A percentile compares a stretch with the other conserved stretches of the same genome.
phyloP scores from a whole-genome alignment of 2,888 invertebrate species.

The Netelia fuscicornis region DNA sequence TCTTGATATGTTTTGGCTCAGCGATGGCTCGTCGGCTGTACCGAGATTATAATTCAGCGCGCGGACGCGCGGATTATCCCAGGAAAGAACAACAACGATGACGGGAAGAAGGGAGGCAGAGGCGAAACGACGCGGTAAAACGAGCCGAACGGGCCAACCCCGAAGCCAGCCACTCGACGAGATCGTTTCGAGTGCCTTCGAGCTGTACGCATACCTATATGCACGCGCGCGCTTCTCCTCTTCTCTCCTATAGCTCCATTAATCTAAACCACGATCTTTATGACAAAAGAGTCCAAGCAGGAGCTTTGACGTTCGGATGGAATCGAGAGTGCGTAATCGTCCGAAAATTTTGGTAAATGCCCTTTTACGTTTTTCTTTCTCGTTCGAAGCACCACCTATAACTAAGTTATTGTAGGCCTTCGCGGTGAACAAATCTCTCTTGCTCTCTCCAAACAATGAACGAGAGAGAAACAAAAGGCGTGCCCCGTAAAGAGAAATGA shows the following conservation, averaged over 20 bases:
- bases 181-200: conserved; percentile 33
- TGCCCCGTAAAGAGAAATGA: not conserved
- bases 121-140: not conserved
- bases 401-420: conserved; percentile 67
- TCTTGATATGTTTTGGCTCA: conserved; percentile 78
- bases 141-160: not conserved
- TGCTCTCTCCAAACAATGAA: conserved; percentile 68
- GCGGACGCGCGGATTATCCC: conserved; percentile 79
- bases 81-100: conserved; percentile 78
- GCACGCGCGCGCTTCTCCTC: no score
- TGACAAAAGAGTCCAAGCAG: conserved; percentile 70
- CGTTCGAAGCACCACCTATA: no score
- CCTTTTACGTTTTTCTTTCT: no score
- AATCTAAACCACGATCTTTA: conserved; percentile 53
- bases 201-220: no score
- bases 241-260: no score
- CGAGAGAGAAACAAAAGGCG: conserved; percentile 54
- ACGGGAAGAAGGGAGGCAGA: conserved; percentile 49
- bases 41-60: conserved; percentile 72
- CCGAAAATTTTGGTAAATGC: no score
- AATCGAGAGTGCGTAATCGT: no score
- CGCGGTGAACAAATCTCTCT: conserved; percentile 24
- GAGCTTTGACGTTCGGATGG: no score
- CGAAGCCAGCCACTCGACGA: conserved; percentile 3
- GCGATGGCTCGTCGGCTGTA: conserved; percentile 55